A percentile compares a stretch with the other conserved stretches of the same genome.
Evolutionary conservation across 2,797 vertebrate genomes (phyloP).

Genomic region (Hydrocynus forskahlii): DNA sequence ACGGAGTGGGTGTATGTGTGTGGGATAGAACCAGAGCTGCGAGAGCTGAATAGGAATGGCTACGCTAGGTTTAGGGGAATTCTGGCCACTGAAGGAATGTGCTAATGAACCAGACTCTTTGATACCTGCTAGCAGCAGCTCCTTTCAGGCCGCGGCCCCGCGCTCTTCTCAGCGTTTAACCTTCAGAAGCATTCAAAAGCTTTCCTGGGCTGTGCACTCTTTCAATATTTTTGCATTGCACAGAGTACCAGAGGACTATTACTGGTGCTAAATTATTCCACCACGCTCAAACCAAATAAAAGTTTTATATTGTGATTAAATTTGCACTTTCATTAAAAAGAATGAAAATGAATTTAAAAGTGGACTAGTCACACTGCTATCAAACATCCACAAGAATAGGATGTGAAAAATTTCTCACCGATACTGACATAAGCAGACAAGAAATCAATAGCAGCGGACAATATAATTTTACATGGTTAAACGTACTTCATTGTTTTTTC

Average conservation of each 20-base stretch:
- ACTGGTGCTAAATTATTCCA: constrained; percentile 2
- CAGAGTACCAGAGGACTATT: constrained; percentile 14
- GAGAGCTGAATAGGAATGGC: constrained; percentile 16
- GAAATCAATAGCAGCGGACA: not conserved
- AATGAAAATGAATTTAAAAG: not conserved
- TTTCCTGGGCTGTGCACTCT: not conserved
- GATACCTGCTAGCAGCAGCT: constrained; percentile 42
- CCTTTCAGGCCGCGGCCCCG: constrained; percentile 12
- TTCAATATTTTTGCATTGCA: constrained; percentile 30
- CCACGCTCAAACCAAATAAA: constrained; percentile 1
- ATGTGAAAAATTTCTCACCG: not conserved
- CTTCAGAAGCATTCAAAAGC: constrained; percentile 37
- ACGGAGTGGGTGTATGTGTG: constrained; percentile 22
- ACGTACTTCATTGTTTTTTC: too few species aligned
- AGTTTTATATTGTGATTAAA: not conserved
- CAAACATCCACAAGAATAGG: not conserved
- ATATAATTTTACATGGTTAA: not conserved
- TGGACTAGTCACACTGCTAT: not conserved
- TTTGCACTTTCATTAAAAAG: constrained; percentile 5
- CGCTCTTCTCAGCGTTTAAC: constrained; percentile 21
- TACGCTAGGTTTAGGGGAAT: constrained; percentile 15
- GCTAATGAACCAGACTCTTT: constrained; percentile 35
- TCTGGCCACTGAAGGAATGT: constrained; percentile 36
- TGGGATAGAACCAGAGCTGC: not conserved
- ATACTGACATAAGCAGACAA: not conserved